Percentiles rank a stretch among this genome's conserved stretches.
These are phyloP conservation scores for Orussus abietinus DNA, from an alignment of 1,140 invertebrate genomes.

Conservation along the genomic window DNA sequence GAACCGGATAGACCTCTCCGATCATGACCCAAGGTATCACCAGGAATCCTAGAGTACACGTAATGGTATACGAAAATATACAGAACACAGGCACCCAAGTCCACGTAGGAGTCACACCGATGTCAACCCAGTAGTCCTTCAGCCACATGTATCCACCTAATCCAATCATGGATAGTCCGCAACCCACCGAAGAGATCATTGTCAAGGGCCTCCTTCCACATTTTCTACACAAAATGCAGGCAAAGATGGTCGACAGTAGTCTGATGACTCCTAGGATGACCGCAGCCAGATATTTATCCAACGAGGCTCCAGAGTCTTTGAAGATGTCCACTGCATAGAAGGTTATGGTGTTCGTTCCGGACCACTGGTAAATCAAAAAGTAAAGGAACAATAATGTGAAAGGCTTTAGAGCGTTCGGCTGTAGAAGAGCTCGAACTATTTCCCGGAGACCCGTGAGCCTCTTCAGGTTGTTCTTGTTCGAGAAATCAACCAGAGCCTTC, in stretches of 20 bases:
- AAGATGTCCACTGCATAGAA: conserved; percentile 78
- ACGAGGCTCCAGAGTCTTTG: conserved; percentile 58
- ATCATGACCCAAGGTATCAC: conserved; percentile 74
- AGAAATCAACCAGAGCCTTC: conserved; percentile 59
- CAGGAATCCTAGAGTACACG: conserved; percentile 65
- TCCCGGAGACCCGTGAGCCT: conserved; percentile 54
- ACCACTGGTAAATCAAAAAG: conserved; percentile 72
- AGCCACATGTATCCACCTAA: conserved; percentile 61
- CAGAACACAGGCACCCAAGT: conserved; percentile 63
- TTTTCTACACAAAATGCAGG: conserved; percentile 59
- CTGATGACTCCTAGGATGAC: conserved; percentile 66
- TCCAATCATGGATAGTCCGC: conserved; percentile 61
- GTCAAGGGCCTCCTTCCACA: conserved; percentile 66
- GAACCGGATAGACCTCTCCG: conserved; percentile 64
- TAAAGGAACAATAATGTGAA: conserved; percentile 63
- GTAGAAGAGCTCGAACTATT: conserved; percentile 56
- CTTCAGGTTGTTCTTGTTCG: conserved; percentile 62
- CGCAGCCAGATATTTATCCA: conserved; percentile 62
- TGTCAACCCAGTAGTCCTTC: conserved; percentile 46
- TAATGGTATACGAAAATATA: conserved; percentile 62
- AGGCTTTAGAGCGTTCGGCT: conserved; percentile 63
- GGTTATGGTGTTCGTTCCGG: conserved; percentile 72
- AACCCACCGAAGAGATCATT: conserved; percentile 64
- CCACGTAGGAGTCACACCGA: conserved; percentile 35
- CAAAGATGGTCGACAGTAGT: conserved; percentile 60